Evolutionary conservation across 2,113 vertebrate species (phyloP), one percentile per base, ranked within the genome.

Genomic region (Dryoscopus gambensis): DNA sequence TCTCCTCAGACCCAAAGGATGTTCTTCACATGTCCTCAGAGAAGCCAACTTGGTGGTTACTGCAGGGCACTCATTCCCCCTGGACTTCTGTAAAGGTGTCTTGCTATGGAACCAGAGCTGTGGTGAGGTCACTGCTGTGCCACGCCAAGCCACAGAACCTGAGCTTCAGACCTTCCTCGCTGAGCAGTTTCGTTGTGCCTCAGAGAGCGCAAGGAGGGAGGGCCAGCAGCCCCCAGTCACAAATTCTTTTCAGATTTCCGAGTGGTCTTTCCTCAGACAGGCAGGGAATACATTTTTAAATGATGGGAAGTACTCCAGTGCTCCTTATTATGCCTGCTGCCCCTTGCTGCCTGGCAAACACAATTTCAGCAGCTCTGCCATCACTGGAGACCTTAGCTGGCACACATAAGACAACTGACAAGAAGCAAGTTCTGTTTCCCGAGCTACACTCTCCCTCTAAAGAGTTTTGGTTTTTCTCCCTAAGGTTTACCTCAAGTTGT

Each of bases 31-130:
- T 0, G 0, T 39, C 35, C 52, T 33, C 56, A 50, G 60, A 47
- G 37, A 87, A 69, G 23, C 15, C 40, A 55, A 2, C 15, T 7
- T 9, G 0, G 0, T 33, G 3, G 33, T 42, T 65, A 22, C 65
- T 90, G 79, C 65, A 85, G 64, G 75, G 23, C 30, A 23, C 37
- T 76, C 16, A 24, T 44, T 23, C 7, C 33, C 27, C 50, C 42
- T 47, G 16, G 69, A 37, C 16, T 60, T 44, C 28, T 20, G 13
- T 9, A 20, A 9, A 67, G 14, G 3, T 12, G 16, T 23, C 37
- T 23, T 57, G 68, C n/a, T 57, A 60, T 25, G 69, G 70, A 59
- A 40, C 30, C 67, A 80, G 55, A 86, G 65, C 75, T 69, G 50
- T 4, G 44, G 10, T 15, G 17, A 55, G 57, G 25, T 42, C 56